Percentiles rank a stretch among this genome's conserved stretches.
phyloP scores from a whole-genome alignment of 2,888 invertebrate genomes.

The Eupithecia inturbata region DNA sequence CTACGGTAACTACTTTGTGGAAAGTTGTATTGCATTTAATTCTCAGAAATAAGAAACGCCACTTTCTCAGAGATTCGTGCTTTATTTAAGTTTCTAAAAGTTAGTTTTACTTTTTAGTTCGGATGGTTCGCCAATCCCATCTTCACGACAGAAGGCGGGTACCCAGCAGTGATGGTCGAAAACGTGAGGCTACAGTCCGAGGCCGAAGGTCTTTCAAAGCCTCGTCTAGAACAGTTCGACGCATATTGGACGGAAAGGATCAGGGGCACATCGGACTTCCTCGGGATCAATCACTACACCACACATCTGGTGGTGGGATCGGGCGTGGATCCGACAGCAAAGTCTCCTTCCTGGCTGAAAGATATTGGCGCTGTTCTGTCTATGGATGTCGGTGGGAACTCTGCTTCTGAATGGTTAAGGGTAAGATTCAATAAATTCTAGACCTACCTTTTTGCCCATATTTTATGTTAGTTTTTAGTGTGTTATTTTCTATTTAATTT shows the following conservation, averaged over 20 bases:
- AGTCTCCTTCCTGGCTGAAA: constrained; percentile 79
- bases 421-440: constrained; percentile 47
- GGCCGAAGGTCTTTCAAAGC: constrained; percentile 68
- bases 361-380: constrained; percentile 77
- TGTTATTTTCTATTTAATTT: too few relatives aligned
- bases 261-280: constrained; percentile 78
- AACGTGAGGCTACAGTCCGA: constrained; percentile 73
- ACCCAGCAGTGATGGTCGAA: constrained; percentile 77
- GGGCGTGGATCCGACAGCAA: constrained; percentile 72
- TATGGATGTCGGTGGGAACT: constrained; percentile 75
- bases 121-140: constrained; percentile 84
- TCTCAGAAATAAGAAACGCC: background rate
- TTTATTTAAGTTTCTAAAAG: background rate
- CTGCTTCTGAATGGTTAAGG: constrained; percentile 80
- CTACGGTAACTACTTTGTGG: too few relatives aligned
- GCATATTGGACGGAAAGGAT: constrained; percentile 76
- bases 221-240: constrained; percentile 78
- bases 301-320: constrained; percentile 74
- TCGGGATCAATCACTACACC: constrained; percentile 82
- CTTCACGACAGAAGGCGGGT: constrained; percentile 78
- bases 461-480: too few relatives aligned
- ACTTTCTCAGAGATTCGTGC: background rate
- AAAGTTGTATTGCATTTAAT: too few relatives aligned
- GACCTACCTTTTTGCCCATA: too few relatives aligned
- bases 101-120: constrained; percentile 59